Evolutionary conservation across 2,888 invertebrate species (phyloP).

Genomic region (Lithophane ornitopus): DNA sequence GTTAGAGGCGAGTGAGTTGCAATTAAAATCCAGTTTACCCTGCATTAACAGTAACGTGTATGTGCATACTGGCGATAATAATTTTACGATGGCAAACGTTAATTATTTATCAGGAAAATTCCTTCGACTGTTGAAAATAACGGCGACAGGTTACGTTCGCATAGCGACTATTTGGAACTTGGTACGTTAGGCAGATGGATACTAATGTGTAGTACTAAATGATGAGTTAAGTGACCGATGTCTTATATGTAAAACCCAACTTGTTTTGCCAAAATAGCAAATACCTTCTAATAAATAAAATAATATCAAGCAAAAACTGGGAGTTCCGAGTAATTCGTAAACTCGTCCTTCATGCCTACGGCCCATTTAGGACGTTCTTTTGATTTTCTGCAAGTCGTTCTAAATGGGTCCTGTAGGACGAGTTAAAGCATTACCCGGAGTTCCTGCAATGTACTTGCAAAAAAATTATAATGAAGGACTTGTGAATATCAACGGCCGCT

Average conservation of each 20-base stretch:
- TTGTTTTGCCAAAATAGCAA: not conserved
- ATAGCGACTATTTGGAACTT: not conserved
- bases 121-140: conserved; percentile 1
- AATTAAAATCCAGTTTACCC: conserved; percentile 61
- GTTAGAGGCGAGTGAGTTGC: conserved; percentile 47
- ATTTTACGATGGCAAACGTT: conserved; percentile 46
- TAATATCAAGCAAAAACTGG: not conserved
- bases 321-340: too few species aligned
- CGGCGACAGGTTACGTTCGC: not conserved
- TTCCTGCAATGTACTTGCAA: too few species aligned
- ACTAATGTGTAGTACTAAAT: too few species aligned
- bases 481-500: not conserved
- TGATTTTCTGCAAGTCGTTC: too few species aligned
- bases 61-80: conserved; percentile 62
- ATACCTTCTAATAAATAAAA: not conserved
- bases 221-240: not conserved
- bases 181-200: not conserved
- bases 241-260: fast-evolving
- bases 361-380: too few species aligned
- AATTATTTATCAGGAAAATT: conserved; percentile 46
- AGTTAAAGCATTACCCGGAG: too few species aligned
- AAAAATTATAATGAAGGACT: not conserved
- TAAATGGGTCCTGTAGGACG: too few species aligned
- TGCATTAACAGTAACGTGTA: conserved; percentile 61
- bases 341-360: too few species aligned